Evolutionary conservation across 2,797 vertebrate genomes (phyloP).

Genomic region (Sebastes ruberrimus): DNA sequence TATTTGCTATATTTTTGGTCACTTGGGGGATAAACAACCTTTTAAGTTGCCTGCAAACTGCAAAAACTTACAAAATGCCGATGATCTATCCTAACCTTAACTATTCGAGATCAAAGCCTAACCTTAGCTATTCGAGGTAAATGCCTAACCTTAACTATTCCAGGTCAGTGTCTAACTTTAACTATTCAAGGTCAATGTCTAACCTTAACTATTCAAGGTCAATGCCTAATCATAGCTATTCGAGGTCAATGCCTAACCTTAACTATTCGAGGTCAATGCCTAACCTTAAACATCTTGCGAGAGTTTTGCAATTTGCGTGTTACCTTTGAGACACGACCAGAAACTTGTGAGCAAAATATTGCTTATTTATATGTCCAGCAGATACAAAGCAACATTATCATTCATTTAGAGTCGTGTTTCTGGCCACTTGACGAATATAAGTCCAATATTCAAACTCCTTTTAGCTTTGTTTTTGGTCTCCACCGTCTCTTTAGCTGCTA

Average conservation of each 20-base stretch:
- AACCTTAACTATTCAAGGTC: too few relatives aligned
- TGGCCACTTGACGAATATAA: not conserved
- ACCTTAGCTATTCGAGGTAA: too few relatives aligned
- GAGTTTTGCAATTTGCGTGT: too few relatives aligned
- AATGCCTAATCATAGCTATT: too few relatives aligned
- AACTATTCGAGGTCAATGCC: too few relatives aligned
- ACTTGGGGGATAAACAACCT: not conserved
- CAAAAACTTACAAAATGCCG: not conserved
- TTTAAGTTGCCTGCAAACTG: not conserved
- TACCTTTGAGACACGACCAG: too few relatives aligned
- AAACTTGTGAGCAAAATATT: not conserved
- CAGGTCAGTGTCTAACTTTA: fast-evolving
- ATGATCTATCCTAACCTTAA: too few relatives aligned
- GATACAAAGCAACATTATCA: not conserved
- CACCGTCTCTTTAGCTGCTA: not conserved
- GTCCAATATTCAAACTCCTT: not conserved
- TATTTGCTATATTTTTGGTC: not conserved
- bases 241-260: too few relatives aligned
- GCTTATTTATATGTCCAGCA: not conserved
- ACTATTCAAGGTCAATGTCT: too few relatives aligned
- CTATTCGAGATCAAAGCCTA: too few relatives aligned
- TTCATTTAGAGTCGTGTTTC: not conserved
- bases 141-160: too few relatives aligned
- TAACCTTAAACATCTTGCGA: too few relatives aligned
- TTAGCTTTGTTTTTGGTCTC: not conserved